phyloP scores from a whole-genome alignment of 2,888 invertebrate genomes.

The Phalangium opilio region DNA sequence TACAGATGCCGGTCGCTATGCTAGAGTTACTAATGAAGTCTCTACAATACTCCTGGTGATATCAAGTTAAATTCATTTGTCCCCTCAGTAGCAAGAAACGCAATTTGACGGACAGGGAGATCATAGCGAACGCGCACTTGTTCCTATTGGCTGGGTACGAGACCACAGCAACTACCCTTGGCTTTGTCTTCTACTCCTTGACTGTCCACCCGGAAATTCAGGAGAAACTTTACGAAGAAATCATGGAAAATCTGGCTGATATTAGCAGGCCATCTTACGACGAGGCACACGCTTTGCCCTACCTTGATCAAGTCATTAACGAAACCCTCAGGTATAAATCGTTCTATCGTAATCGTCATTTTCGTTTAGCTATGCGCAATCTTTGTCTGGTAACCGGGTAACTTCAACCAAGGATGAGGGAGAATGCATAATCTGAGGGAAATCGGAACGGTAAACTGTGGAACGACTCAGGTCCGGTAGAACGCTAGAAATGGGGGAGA shows the following conservation, averaged over 20 bases:
- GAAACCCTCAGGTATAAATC: slow-evolving; percentile 9
- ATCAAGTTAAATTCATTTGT: no score
- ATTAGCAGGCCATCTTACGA: background rate
- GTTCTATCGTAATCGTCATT: no score
- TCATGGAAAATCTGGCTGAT: slow-evolving; percentile 17
- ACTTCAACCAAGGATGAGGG: no score
- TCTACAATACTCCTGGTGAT: no score
- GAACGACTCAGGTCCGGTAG: no score
- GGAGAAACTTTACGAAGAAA: slow-evolving; percentile 32
- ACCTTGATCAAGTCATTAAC: slow-evolving; percentile 13
- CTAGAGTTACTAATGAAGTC: no score
- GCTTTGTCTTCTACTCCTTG: slow-evolving; percentile 34
- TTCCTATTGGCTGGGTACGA: slow-evolving; percentile 26
- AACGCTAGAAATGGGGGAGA: no score
- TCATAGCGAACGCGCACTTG: slow-evolving; percentile 15
- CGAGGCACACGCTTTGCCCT: slow-evolving; percentile 3
- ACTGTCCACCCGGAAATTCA: slow-evolving; percentile 36
- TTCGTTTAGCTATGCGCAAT: no score
- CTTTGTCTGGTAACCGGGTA: no score
- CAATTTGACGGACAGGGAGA: slow-evolving; percentile 11
- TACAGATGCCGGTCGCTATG: no score
- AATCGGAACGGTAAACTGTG: no score
- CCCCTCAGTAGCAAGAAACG: background rate
- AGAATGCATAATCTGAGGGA: no score
- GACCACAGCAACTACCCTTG: slow-evolving; percentile 37